These are phyloP conservation scores for Mylabris sibirica DNA, from an alignment of 2,888 invertebrate genomes.

Conservation along the genomic window DNA sequence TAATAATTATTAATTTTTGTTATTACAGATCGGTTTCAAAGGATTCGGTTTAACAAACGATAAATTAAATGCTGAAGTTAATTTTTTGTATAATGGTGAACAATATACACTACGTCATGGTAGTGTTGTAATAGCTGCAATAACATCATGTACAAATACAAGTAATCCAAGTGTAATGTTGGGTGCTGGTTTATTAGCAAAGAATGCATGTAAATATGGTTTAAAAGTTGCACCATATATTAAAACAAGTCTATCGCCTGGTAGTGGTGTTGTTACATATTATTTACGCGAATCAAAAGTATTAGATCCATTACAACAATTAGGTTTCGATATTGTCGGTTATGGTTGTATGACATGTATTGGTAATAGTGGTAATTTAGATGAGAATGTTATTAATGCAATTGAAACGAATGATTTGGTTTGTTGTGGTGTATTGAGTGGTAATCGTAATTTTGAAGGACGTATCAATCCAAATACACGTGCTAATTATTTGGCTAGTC, in stretches of 20 bases:
- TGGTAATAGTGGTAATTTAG: conserved; percentile 95
- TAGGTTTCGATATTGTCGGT: conserved; percentile 96
- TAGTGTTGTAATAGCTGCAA: conserved; percentile 95
- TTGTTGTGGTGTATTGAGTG: conserved; percentile 94
- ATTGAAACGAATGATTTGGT: conserved; percentile 94
- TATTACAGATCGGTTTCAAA: conserved; percentile 84
- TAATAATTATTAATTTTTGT: conserved; percentile 18
- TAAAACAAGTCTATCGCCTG: conserved; percentile 96
- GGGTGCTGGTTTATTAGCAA: conserved; percentile 91
- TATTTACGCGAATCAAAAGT: conserved; percentile 85
- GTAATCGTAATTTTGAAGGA: conserved; percentile 98
- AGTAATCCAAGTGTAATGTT: conserved; percentile 98
- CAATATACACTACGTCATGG: conserved; percentile 86
- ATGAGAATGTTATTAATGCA: conserved; percentile 88
- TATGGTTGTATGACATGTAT: conserved; percentile 99
- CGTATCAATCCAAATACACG: conserved; percentile 96
- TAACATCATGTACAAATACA: conserved; percentile 98
- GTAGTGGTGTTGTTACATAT: conserved; percentile 59
- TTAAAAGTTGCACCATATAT: conserved; percentile 90
- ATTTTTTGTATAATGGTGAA: conserved; percentile 82
- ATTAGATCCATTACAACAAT: conserved; percentile 80
- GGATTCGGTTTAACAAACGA: conserved; percentile 81
- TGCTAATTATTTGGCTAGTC: conserved; percentile 98
- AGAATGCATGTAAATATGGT: conserved; percentile 92
- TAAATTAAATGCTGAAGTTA: conserved; percentile 70